These are phyloP conservation scores for Boloria selene DNA, from an alignment of 2,888 invertebrate genomes.

Conservation along the genomic window DNA sequence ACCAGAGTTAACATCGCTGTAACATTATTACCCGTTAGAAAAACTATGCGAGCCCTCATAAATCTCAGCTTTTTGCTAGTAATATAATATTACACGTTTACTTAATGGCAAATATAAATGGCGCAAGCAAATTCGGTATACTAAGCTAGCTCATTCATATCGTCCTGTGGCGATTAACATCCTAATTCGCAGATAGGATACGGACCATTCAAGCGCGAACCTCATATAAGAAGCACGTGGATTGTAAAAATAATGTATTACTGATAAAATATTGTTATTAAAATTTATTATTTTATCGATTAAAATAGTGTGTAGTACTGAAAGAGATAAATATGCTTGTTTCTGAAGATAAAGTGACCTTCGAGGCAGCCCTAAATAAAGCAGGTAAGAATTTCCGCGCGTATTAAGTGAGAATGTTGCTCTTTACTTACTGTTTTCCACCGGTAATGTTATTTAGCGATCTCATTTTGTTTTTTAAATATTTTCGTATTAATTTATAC, in stretches of 20 bases:
- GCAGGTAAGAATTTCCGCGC: slow-evolving; percentile 32
- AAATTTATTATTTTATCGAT: not conserved
- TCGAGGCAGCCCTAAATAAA: slow-evolving; percentile 42
- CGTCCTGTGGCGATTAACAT: slow-evolving; percentile 4
- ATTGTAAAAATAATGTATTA: not conserved
- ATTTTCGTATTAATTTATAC: too few species aligned
- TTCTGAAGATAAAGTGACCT: slow-evolving; percentile 36
- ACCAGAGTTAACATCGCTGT: too few species aligned
- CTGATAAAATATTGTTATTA: not conserved
- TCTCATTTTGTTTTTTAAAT: too few species aligned
- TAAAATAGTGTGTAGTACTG: not conserved
- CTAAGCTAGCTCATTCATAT: not conserved
- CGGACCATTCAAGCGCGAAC: slow-evolving; percentile 7
- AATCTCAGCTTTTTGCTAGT: too few species aligned
- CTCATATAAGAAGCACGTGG: not conserved
- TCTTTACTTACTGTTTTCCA: not conserved
- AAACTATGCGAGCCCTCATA: too few species aligned
- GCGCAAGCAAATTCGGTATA: not conserved
- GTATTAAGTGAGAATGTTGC: not conserved
- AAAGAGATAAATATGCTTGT: slow-evolving; percentile 26
- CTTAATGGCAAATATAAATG: not conserved
- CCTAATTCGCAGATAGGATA: not conserved
- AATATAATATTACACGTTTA: too few species aligned
- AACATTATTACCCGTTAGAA: too few species aligned
- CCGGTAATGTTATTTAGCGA: too few species aligned